Base-by-base conservation (phyloP, 53 echinoderm and acorn worm genomes). In the Arbacia lixula region DNA sequence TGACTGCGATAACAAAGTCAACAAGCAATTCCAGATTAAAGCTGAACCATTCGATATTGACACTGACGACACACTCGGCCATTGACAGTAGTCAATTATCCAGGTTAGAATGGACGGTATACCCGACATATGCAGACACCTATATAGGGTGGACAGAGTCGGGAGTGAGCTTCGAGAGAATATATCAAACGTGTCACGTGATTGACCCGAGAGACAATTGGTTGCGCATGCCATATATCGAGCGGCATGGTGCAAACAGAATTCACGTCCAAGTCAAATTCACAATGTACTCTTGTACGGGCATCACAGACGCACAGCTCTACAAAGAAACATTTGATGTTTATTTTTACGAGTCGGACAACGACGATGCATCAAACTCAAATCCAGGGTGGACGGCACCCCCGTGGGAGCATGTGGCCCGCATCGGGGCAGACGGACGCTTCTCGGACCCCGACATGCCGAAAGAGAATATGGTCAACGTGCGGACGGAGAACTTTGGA, bases 321-420 rank as follows among this genome's bases (percentile, higher is more conserved):
- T 97, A 94, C 83, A 93, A 94, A 63, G 98, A 97, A 86, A 97
- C 98, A 5, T 97, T 97, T 92, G 98, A 94, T 60, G 84, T 97
- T 0, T 97, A 94, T 80, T 92, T 92, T 72, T 37, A 68, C 26
- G 90, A 97, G 83, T 79, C 98, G 39, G 79, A 92, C 38, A 80
- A 19, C 16, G 87, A 88, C 60, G 67, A 68, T 20, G 92, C 90
- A 1, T 64, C 80, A 3, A 31, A 71, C n/a, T 50, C 74, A 12
- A 53, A 27, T 14, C 93, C 92, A 2, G 31, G 56, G 2, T 94
- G 92, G 90, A 69, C 71, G 5, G 52, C 87, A 10, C 89, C 90
- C 0, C 88, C 92, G 0, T 97, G 92, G 51, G 46, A 66, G 32
- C 85, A 87, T 61, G 88, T 97, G 12, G 77, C 92, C 36, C 71